Percentiles rank a stretch among this genome's conserved stretches.
Conservation (phyloP, 2,113 vertebrate genomes). For the Atlantisia rogersi region DNA sequence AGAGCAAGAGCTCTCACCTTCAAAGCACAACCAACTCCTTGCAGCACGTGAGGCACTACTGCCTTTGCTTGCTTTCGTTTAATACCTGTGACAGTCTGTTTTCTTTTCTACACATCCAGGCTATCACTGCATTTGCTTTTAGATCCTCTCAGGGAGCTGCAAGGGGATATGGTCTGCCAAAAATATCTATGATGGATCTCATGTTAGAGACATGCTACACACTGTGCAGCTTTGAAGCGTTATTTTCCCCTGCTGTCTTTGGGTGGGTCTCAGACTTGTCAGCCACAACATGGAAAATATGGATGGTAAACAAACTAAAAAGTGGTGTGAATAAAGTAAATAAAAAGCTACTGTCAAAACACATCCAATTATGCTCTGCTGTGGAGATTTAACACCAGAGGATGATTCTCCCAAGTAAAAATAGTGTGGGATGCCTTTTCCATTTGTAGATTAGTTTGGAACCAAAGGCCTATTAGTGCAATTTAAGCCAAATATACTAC, state of each 20-base stretch:
- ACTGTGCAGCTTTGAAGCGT: conserved; percentile 30
- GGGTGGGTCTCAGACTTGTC: conserved; percentile 27
- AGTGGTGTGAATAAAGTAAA: conserved; percentile 34
- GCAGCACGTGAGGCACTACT: neutral
- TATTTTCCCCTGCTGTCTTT: conserved; percentile 31
- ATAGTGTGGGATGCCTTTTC: conserved; percentile 17
- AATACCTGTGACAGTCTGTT: neutral
- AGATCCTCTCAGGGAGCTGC: neutral
- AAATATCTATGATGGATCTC: conserved; percentile 30
- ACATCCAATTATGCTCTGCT: conserved; percentile 25
- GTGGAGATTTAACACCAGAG: conserved; percentile 2
- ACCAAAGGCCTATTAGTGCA: conserved; percentile 44
- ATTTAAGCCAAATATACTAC: conserved; percentile 49
- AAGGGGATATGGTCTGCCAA: conserved; percentile 20
- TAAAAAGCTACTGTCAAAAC: conserved; percentile 23
- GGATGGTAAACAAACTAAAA: conserved; percentile 45
- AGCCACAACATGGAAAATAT: conserved; percentile 38
- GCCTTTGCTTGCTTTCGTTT: neutral
- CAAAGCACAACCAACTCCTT: neutral
- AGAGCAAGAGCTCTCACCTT: neutral
- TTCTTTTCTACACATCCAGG: neutral
- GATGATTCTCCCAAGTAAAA: conserved; percentile 50
- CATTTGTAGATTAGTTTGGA: conserved; percentile 24
- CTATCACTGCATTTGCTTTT: conserved; percentile 5
- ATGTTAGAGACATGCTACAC: conserved; percentile 17